These are phyloP conservation scores for Ditula angustiorana DNA, from an alignment of 2,888 invertebrate species.

Conservation along the genomic window DNA sequence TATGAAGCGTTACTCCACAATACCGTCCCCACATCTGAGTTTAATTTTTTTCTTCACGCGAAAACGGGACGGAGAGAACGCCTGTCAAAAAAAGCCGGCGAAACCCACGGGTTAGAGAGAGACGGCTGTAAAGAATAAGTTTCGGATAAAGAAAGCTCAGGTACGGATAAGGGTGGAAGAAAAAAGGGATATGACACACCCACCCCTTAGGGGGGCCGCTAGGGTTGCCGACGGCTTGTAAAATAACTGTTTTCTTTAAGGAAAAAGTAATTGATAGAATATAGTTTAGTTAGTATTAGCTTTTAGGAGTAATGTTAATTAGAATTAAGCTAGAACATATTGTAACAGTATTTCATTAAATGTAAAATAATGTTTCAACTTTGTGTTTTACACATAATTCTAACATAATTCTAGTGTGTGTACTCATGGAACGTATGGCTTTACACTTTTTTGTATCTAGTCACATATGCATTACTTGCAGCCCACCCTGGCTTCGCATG, in stretches of 20 bases:
- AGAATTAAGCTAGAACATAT: too few species aligned
- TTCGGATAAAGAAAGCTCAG: conserved; percentile 85
- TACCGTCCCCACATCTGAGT: conserved; percentile 75
- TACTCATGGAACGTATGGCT: too few species aligned
- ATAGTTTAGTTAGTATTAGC: too few species aligned
- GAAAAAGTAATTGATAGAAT: too few species aligned
- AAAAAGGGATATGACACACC: conserved; percentile 79
- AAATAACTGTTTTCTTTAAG: background rate
- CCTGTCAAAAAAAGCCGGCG: conserved; percentile 48
- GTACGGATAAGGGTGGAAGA: conserved; percentile 85
- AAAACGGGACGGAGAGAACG: conserved; percentile 58
- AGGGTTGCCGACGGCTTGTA: conserved; percentile 48
- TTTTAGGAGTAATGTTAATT: too few species aligned
- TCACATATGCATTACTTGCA: too few species aligned
- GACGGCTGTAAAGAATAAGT: conserved; percentile 78
- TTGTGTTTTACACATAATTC: too few species aligned
- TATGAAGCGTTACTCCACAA: conserved; percentile 82
- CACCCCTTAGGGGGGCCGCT: conserved; percentile 60
- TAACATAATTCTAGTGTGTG: too few species aligned
- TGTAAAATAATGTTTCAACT: too few species aligned
- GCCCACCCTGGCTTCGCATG: too few species aligned
- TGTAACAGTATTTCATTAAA: too few species aligned
- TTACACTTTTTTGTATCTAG: too few species aligned
- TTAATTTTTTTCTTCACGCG: conserved; percentile 83
- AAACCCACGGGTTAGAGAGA: conserved; percentile 55